A percentile compares a stretch with the other conserved stretches of the same genome.
These are phyloP conservation scores for Aurelia sp. DNA, from an alignment of 30 jellyfish, hydroid and myxozoan genomes.

Conservation along the genomic window DNA sequence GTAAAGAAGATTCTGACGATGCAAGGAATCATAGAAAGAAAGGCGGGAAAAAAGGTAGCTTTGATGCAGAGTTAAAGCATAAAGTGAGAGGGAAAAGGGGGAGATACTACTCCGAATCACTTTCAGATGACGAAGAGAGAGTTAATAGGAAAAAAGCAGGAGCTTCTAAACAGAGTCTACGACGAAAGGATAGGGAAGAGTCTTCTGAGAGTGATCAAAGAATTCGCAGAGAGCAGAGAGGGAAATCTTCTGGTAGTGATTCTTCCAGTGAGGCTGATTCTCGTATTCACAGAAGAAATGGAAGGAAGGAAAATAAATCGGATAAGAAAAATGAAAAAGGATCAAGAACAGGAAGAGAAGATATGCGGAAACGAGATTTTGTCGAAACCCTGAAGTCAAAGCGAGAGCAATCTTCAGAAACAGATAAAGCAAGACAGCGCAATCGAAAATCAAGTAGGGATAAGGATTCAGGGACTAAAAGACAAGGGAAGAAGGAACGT, in stretches of 20 bases:
- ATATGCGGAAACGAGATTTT: not conserved
- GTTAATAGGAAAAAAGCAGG: too few species aligned
- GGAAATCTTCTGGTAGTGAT: too few species aligned
- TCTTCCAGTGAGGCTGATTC: too few species aligned
- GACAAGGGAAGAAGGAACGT: not conserved
- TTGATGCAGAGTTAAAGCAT: not conserved
- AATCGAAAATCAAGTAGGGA: constrained; percentile 8
- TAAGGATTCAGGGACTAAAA: not conserved
- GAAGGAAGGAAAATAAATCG: too few species aligned
- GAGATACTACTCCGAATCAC: not conserved
- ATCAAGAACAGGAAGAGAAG: not conserved
- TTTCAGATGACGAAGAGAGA: not conserved
- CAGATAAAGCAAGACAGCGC: not conserved
- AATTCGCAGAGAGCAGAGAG: not conserved
- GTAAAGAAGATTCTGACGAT: too few species aligned
- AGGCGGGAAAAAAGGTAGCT: too few species aligned
- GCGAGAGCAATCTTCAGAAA: too few species aligned
- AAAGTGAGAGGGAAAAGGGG: not conserved
- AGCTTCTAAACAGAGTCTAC: not conserved
- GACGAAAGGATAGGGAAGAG: not conserved
- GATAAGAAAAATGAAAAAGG: too few species aligned
- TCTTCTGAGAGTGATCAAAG: not conserved
- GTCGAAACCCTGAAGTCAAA: too few species aligned
- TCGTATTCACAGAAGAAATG: too few species aligned
- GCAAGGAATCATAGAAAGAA: too few species aligned